Evolutionary conservation across 1,140 invertebrate genomes (phyloP), one percentile per base, ranked within the genome.

Genomic region (Oryctes rhinoceros): DNA sequence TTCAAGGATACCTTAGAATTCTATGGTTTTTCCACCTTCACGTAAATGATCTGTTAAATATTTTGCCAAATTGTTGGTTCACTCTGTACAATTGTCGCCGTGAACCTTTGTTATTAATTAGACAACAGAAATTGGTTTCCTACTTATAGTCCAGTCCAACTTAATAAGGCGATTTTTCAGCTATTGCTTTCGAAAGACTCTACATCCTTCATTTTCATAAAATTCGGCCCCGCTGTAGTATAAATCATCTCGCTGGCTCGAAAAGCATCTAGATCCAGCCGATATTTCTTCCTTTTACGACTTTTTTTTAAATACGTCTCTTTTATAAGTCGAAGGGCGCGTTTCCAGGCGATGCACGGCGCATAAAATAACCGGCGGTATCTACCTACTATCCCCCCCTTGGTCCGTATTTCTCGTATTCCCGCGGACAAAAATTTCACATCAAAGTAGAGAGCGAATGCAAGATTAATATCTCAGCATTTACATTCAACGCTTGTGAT

Each of bases 241-340:
- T 59, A 59, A 59, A 59, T 59, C n/a, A 18, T 59, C n/a, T 18
- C 53, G 53, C 3, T 1, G n/a, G n/a, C 5, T 59, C 53, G n/a
- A 18, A 18, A 59, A 59, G 53, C 53, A 15, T 59, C 15, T 18
- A 59, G 53, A 59, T 59, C 53, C 53, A 18, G n/a, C 53, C 53
- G 53, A 59, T 59, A 59, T 59, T 59, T 59, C 53, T 59, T 44
- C 53, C 53, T 59, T 59, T 59, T 59, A 59, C n/a, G 53, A 59
- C 53, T 13, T 59, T 59, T n/a, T 30, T 59, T 59, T 59, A 59
- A 59, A 59, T 59, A 59, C 53, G 53, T 18, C 18, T 15, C 53
- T 59, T 59, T 59, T 18, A 18, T n/a, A 59, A 18, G 53, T 18
- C 53, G 53, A 59, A 59, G 39, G 5, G 39, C 39, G 39, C 39